phyloP scores from a whole-genome alignment of 2,888 invertebrate genomes.

The Drosophila niveifrons region DNA sequence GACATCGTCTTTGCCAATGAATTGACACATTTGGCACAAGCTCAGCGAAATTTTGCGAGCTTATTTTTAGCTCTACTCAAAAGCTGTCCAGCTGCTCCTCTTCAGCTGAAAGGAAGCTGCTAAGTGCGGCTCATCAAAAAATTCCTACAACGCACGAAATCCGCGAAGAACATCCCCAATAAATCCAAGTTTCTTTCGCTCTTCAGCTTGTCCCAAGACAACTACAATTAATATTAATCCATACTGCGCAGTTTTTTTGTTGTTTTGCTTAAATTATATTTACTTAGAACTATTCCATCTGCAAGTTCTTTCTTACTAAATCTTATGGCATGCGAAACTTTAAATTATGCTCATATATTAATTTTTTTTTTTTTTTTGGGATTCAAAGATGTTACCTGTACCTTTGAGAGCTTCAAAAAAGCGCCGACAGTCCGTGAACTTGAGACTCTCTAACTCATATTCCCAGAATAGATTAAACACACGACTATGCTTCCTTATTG shows the following conservation, averaged over 20 bases:
- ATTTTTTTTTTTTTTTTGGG: slow-evolving; percentile 10
- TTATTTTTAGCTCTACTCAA: slow-evolving; percentile 6
- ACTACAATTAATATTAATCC: slow-evolving; percentile 12
- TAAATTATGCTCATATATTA: slow-evolving; percentile 7
- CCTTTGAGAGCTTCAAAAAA: slow-evolving; percentile 9
- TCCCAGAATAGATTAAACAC: slow-evolving; percentile 15
- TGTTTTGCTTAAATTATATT: slow-evolving; percentile 9
- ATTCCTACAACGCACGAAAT: not conserved
- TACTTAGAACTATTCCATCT: slow-evolving; percentile 15
- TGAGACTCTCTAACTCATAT: slow-evolving; percentile 1
- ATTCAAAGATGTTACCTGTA: slow-evolving; percentile 17
- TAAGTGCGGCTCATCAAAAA: not conserved
- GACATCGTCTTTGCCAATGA: slow-evolving; percentile 38
- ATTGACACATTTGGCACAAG: slow-evolving; percentile 72
- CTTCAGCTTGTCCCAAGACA: not conserved
- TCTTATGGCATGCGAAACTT: slow-evolving; percentile 7
- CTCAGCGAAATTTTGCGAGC: slow-evolving; percentile 29
- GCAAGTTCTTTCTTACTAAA: slow-evolving; percentile 1
- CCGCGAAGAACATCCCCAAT: not conserved
- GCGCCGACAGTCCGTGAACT: slow-evolving; percentile 6
- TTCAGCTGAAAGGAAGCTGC: not conserved
- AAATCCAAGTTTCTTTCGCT: not conserved
- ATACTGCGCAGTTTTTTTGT: slow-evolving; percentile 2
- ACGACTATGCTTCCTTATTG: slow-evolving; percentile 21
- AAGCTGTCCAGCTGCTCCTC: slow-evolving; percentile 3